Base-by-base conservation (phyloP, 1,140 invertebrate genomes). In the Scylla paramamosain region DNA sequence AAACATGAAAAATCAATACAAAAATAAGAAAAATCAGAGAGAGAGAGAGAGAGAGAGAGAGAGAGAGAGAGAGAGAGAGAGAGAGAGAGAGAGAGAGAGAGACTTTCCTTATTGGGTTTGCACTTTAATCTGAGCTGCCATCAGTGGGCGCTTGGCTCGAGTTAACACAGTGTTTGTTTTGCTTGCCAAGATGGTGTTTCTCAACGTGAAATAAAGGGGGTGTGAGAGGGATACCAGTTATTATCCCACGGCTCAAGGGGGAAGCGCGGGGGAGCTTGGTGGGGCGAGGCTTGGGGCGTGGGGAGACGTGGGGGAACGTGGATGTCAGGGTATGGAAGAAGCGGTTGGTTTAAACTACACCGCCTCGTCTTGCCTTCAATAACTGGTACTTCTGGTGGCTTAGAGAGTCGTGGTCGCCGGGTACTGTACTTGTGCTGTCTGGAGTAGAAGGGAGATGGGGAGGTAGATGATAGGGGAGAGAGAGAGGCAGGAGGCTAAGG, bases 161-260 rank as follows among this genome's bases (percentile, higher is more conserved):
- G 93, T 94, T 94, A 77, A 94, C 89, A 25, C 93, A 59, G 89
- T 94, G 77, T 94, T 94, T 94, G 93, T 94, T 94, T 94, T 89
- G 29, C 93, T 87, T 32, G 84, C 84, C 93, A 82, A 59, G 93
- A 88, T 67, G 28, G 89, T 94, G 89, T 88, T 67, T 84, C 45
- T 67, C 93, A 77, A 88, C 86, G 84, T 39, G 52, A 94, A 94
- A 94, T 94, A 94, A 89, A 87, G 93, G 86, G 93, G 48, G 86
- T 94, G 84, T 77, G 86, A 94, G 87, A 86, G 89, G 83, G 59
- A 88, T 59, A 77, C 52, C 93, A 29, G 48, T 94, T 31, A 94
- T 94, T 89, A 94, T 52, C 48, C 48, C 46, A 67, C 84, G 84
- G 84, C 39, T 31, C 28, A 31, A 14, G 39, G 84, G 84, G 84